These are phyloP conservation scores for Apostichopus japonicus DNA, from an alignment of 35 echinoderm and acorn worm species.

Conservation along the genomic window DNA sequence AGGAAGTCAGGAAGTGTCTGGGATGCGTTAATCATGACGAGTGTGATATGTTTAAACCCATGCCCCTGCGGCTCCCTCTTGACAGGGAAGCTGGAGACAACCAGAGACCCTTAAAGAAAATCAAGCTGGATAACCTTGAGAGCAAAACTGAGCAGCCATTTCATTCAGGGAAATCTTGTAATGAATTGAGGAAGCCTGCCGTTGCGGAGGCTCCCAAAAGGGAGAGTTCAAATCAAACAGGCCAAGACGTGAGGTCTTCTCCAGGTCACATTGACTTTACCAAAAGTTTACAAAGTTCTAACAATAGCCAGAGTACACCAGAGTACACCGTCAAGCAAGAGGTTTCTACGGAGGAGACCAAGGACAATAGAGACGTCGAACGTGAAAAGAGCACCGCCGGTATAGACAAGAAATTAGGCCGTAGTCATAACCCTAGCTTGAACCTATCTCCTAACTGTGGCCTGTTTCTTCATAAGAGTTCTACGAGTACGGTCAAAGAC, in stretches of 20 bases:
- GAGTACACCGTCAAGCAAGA: not conserved
- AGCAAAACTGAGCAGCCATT: not conserved
- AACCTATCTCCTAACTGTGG: conserved; percentile 15
- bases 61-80: not conserved
- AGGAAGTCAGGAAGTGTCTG: not conserved
- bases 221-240: not conserved
- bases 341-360: not conserved
- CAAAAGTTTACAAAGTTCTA: not conserved
- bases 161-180: not conserved
- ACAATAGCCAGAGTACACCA: not conserved
- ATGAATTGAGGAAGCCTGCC: not conserved
- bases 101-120: not conserved
- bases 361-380: not conserved
- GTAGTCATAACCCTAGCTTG: not conserved
- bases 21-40: conserved; percentile 22
- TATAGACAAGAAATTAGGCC: not conserved
- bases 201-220: not conserved
- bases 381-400: not conserved
- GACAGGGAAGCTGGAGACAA: not conserved
- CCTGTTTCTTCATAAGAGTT: not conserved
- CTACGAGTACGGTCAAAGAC: not conserved
- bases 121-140: not conserved
- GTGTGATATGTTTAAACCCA: conserved; percentile 24
- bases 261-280: not conserved
- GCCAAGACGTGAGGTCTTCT: not conserved